A percentile compares a stretch with the other conserved stretches of the same genome.
Evolutionary conservation across 2,888 invertebrate species (phyloP).

Genomic region (Dorcus hopei): DNA sequence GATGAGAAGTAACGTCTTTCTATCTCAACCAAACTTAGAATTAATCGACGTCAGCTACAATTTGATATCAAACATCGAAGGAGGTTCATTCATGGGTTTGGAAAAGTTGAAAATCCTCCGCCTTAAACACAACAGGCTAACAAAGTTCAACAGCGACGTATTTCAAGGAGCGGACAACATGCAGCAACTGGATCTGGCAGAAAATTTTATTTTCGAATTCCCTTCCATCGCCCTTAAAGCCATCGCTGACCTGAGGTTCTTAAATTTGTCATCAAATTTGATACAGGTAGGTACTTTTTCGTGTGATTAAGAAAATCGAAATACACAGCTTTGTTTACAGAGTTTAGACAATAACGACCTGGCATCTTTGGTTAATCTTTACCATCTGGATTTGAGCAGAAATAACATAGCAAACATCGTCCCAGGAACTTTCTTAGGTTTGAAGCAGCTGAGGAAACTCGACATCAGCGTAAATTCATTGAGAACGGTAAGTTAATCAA

Average conservation of each 20-base stretch:
- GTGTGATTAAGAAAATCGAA: not conserved
- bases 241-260: constrained; percentile 64
- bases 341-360: constrained; percentile 74
- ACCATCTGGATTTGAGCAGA: constrained; percentile 77
- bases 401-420: constrained; percentile 80
- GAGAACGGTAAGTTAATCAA: constrained; percentile 66
- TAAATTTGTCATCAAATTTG: constrained; percentile 83
- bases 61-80: constrained; percentile 71
- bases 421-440: constrained; percentile 76
- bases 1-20: constrained; percentile 67
- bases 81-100: constrained; percentile 70
- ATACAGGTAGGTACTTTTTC: constrained; percentile 61
- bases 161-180: constrained; percentile 74
- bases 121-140: constrained; percentile 74
- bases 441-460: constrained; percentile 67
- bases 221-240: constrained; percentile 74
- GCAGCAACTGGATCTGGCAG: constrained; percentile 77
- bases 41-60: constrained; percentile 78
- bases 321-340: constrained; percentile 50
- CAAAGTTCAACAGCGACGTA: constrained; percentile 79
- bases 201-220: constrained; percentile 81
- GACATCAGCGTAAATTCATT: constrained; percentile 84
- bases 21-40: constrained; percentile 66
- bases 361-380: constrained; percentile 62
- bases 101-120: constrained; percentile 65